A percentile compares a stretch with the other conserved stretches of the same genome.
Conservation (phyloP, 2,113 vertebrate species). For the Pomatorhinus ruficollis region DNA sequence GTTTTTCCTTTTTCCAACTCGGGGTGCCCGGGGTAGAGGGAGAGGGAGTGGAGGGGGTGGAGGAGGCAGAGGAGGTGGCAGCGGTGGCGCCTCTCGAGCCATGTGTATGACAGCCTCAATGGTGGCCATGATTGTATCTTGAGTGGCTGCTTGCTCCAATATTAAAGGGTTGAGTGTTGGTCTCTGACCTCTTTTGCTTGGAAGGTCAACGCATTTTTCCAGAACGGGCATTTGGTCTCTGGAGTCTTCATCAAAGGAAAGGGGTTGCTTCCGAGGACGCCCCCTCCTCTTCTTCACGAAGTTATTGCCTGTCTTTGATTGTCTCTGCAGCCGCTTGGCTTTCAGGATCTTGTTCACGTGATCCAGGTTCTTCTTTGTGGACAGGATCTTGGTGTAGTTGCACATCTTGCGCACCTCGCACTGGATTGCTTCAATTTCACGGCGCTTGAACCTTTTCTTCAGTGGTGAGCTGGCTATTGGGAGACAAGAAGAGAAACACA, state of each 20-base stretch:
- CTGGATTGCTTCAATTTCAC: constrained; percentile 92
- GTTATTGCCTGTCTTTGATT: constrained; percentile 99
- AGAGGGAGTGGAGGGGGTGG: constrained; percentile 17
- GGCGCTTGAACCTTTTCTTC: constrained; percentile 87
- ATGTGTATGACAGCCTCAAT: constrained; percentile 96
- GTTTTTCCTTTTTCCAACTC: constrained; percentile 77
- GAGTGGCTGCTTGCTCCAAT: constrained; percentile 78
- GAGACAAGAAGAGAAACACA: constrained; percentile 34
- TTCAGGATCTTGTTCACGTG: constrained; percentile 99
- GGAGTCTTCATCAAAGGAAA: constrained; percentile 80
- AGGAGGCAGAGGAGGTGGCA: constrained; percentile 31
- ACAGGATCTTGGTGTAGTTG: constrained; percentile 89
- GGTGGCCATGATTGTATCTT: constrained; percentile 91
- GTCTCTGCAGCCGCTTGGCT: constrained; percentile 97
- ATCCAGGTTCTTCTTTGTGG: constrained; percentile 96
- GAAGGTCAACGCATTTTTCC: constrained; percentile 92
- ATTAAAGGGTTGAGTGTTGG: constrained; percentile 79
- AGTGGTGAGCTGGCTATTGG: constrained; percentile 75
- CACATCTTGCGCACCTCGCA: constrained; percentile 93
- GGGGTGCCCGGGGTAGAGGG: constrained; percentile 57
- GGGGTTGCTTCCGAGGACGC: constrained; percentile 90
- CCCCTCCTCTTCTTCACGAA: constrained; percentile 93
- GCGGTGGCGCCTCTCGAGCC: constrained; percentile 80
- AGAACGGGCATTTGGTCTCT: constrained; percentile 93
- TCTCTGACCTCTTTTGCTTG: constrained; percentile 85